A percentile compares a stretch with the other conserved stretches of the same genome.
Conservation (phyloP, 1,140 invertebrate genomes). For the Drosophila subobscura region DNA sequence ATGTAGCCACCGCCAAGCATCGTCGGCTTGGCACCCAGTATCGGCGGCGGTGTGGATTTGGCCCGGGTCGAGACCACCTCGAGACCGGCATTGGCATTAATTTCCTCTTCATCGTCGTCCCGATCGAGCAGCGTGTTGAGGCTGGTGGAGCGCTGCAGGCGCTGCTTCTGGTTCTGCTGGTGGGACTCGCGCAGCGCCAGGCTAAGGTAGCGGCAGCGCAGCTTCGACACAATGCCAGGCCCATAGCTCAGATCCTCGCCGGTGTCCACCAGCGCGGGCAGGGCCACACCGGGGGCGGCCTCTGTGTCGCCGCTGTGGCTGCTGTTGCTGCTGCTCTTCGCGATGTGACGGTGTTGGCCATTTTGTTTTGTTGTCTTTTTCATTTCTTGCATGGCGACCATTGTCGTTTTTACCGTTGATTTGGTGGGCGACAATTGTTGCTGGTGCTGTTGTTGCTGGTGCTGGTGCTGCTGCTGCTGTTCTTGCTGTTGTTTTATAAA, state of each 20-base stretch:
- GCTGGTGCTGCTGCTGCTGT: conserved; percentile 64
- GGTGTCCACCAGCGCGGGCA: conserved; percentile 26
- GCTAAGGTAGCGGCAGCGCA: conserved; percentile 93
- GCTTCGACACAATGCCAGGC: conserved; percentile 94
- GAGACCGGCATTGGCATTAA: conserved; percentile 23
- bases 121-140: conserved; percentile 93
- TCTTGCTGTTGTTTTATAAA: conserved; percentile 77
- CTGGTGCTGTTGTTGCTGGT: conserved; percentile 42
- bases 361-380: conserved; percentile 77
- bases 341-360: conserved; percentile 72
- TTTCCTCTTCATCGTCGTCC: conserved; percentile 79
- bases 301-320: conserved; percentile 18
- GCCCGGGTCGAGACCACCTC: conserved; percentile 16
- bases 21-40: conserved; percentile 55
- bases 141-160: conserved; percentile 90
- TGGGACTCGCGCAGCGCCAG: conserved; percentile 89
- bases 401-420: conserved; percentile 80
- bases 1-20: conserved; percentile 38
- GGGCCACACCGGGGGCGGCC: neutral
- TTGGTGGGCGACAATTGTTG: conserved; percentile 72
- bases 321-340: conserved; percentile 42
- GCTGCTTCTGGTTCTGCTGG: conserved; percentile 86
- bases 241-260: conserved; percentile 93
- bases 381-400: conserved; percentile 83
- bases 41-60: conserved; percentile 52